phyloP scores from a whole-genome alignment of 2,113 vertebrate species.

The Rhinoderma darwinii region DNA sequence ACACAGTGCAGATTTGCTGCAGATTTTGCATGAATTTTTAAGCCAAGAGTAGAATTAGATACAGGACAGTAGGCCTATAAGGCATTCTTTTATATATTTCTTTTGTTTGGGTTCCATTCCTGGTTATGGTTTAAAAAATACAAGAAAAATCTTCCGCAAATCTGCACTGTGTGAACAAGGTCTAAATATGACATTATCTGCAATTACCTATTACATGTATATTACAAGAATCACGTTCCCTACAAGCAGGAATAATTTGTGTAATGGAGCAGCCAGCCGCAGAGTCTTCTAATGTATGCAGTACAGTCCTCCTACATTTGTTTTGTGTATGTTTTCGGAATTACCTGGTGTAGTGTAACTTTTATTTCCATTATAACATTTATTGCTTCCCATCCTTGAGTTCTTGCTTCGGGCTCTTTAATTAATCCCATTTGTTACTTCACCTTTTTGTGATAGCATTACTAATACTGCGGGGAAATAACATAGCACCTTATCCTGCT shows the following conservation, averaged over 20 bases:
- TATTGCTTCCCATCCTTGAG: conserved; percentile 14
- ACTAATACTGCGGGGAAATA: neutral
- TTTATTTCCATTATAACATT: neutral
- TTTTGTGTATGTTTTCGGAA: no score
- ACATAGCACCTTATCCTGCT: conserved; percentile 6
- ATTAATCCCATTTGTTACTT: conserved; percentile 16
- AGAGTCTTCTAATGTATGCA: neutral
- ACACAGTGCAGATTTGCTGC: no score
- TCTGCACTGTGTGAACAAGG: neutral
- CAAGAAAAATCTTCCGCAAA: no score
- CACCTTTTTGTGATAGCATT: conserved; percentile 10
- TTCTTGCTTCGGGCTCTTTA: neutral
- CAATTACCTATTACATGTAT: neutral
- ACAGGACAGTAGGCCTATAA: no score
- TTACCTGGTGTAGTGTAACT: neutral
- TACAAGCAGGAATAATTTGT: neutral
- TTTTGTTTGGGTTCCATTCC: no score
- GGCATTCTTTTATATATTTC: no score
- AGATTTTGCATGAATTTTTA: no score
- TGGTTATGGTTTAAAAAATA: no score
- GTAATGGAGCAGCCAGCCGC: neutral
- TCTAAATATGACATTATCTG: neutral
- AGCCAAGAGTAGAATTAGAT: no score
- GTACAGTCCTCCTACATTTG: neutral
- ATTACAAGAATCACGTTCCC: neutral